These are phyloP conservation scores for Plagiodera versicolora DNA, from an alignment of 2,888 invertebrate genomes.

Conservation along the genomic window DNA sequence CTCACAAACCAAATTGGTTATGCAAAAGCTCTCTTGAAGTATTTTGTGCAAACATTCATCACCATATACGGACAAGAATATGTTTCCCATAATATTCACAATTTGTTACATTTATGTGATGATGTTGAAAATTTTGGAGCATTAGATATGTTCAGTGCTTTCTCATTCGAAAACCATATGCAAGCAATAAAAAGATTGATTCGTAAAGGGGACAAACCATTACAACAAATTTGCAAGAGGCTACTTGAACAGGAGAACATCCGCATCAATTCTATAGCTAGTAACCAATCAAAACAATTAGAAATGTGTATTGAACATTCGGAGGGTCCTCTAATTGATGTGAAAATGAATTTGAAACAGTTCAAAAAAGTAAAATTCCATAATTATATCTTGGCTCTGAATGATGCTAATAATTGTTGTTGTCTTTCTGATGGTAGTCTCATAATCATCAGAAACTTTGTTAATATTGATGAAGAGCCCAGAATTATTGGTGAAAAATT, in stretches of 20 bases:
- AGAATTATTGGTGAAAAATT: too few relatives aligned
- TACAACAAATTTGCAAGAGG: conserved; percentile 13
- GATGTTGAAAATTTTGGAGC: conserved; percentile 16
- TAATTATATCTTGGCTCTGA: too few relatives aligned
- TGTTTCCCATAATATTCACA: conserved; percentile 16
- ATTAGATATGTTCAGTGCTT: conserved; percentile 11
- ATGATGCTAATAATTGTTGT: conserved; percentile 1
- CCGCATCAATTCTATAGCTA: too few relatives aligned
- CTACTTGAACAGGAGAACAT: conserved; percentile 13
- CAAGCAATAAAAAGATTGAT: conserved; percentile 10
- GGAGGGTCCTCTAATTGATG: too few relatives aligned
- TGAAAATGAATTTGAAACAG: too few relatives aligned
- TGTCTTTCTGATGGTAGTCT: conserved; percentile 6
- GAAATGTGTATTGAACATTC: too few relatives aligned
- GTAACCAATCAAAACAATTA: too few relatives aligned
- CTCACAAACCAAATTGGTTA: conserved; percentile 1
- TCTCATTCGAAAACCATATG: conserved; percentile 16
- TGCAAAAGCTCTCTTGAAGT: conserved; percentile 9
- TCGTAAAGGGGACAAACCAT: conserved; percentile 12
- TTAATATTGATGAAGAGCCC: not conserved
- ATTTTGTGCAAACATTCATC: conserved; percentile 11
- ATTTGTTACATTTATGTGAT: conserved; percentile 28
- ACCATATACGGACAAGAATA: conserved; percentile 11
- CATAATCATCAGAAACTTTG: not conserved
- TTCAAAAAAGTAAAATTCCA: too few relatives aligned